Conservation (phyloP, 2,888 invertebrate genomes). For the Sphaerophoria taeniata region DNA sequence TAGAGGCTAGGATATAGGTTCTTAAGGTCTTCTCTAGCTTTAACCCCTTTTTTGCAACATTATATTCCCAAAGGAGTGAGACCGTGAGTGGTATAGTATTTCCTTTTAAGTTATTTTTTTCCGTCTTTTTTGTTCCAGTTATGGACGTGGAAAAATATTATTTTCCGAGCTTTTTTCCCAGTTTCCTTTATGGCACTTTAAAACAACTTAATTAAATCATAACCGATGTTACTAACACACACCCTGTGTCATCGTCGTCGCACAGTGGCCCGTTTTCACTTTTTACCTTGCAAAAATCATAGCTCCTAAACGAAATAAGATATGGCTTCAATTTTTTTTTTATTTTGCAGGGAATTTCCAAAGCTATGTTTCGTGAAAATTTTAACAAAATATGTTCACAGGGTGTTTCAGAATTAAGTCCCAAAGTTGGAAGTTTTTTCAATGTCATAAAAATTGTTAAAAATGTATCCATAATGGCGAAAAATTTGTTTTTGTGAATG, state of each 20-base stretch:
- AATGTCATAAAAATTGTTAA: no score
- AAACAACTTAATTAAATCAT: slow-evolving; percentile 51
- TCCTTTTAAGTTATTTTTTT: background rate
- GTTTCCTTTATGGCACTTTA: slow-evolving; percentile 41
- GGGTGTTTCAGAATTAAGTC: no score
- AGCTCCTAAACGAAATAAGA: no score
- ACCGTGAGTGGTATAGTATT: slow-evolving; percentile 20
- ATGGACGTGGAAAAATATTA: slow-evolving; percentile 62
- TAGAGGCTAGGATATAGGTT: slow-evolving; percentile 6
- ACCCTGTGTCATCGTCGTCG: slow-evolving; percentile 13
- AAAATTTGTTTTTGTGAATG: no score
- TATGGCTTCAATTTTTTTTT: no score
- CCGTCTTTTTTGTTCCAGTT: slow-evolving; percentile 5
- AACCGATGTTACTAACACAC: slow-evolving; percentile 42
- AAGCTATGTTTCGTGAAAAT: no score
- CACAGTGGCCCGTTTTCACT: no score
- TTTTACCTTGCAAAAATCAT: no score
- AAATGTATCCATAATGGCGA: no score
- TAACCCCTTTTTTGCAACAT: slow-evolving; percentile 16
- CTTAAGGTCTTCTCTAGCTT: slow-evolving; percentile 33
- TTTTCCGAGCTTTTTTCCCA: slow-evolving; percentile 29
- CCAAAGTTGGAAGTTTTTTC: no score
- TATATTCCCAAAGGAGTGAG: slow-evolving; percentile 30
- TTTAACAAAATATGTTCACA: no score
- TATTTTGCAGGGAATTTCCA: no score